Base-by-base conservation (phyloP, 2,888 invertebrate species). In the Fragum sueziense region DNA sequence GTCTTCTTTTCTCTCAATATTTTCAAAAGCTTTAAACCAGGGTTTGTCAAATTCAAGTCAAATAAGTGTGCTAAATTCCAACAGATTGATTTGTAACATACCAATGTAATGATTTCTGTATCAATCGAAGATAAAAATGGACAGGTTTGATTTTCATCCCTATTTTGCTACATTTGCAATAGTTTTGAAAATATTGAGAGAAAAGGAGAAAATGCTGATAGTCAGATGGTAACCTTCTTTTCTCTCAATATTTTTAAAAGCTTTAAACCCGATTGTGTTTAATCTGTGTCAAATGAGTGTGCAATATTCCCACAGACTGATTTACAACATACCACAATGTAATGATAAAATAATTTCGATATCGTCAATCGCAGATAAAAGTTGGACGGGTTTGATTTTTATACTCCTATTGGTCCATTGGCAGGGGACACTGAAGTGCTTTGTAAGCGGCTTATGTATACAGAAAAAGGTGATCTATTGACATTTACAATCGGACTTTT, bases 391-490 rank as follows among this genome's bases (percentile, higher is more conserved):
- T 61, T 61, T 41, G 65, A 65, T 65, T 65, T 65, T 65, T 65
- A 41, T 31, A 22, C 27, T 14, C 9, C 9, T 29, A 22, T 27
- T 20, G 11, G 41, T 9, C 22, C 17, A 27, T 14, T 41, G 34
- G 41, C 29, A 20, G 37, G 17, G 14, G 41, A 41, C n/a, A 41
- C 34, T 65, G 41, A 65, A 65, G 65, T 65, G 65, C 41, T 65
- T n/a, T 37, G 65, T 65, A 65, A 65, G 65, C 37, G 41, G 65
- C 65, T 65, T 65, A 65, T 37, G 65, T 65, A 65, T 41, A 65
- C 65, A 65, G 41, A 61, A 65, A 65, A 65, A 41, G n/a, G 37
- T 41, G 65, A 65, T 65, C 65, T 65, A 65, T 65, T 65, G 65
- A 65, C 41, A 65, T 65, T 65, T 41, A 41, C 41, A 41, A 65